A percentile compares a stretch with the other conserved stretches of the same genome.
Conservation (phyloP, 2,797 vertebrate species). For the Phoxinus dragarum region DNA sequence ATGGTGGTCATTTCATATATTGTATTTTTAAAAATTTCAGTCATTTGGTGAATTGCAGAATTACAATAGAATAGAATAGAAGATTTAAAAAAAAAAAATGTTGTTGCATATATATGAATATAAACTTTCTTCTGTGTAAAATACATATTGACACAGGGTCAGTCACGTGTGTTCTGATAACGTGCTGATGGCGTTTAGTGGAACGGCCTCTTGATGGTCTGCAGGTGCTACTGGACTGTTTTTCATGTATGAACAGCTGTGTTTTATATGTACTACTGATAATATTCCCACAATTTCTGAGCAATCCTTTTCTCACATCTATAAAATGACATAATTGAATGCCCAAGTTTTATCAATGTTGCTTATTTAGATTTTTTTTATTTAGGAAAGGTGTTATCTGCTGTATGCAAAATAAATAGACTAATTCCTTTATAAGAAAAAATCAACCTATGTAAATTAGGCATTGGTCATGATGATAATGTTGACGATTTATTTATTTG, state of each 20-base stretch:
- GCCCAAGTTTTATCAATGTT: not conserved
- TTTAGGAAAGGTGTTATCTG: not conserved
- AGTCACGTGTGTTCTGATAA: conserved; percentile 12
- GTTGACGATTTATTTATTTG: not conserved
- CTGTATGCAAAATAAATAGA: not conserved
- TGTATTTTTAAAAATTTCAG: not conserved
- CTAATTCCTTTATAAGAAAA: not conserved
- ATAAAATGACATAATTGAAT: not conserved
- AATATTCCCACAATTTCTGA: conserved; percentile 12
- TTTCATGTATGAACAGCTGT: conserved; percentile 2
- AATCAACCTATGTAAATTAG: not conserved
- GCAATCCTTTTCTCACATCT: not conserved
- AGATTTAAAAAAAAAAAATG: too few relatives aligned
- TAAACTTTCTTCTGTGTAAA: not conserved
- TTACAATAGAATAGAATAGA: too few relatives aligned
- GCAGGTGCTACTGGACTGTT: not conserved
- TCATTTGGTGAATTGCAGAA: not conserved
- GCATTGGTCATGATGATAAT: not conserved
- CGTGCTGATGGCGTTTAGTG: not conserved
- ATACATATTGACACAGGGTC: not conserved
- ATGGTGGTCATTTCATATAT: not conserved
- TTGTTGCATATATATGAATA: not conserved
- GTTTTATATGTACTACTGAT: conserved; percentile 4
- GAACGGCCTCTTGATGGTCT: not conserved
- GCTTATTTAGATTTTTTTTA: not conserved